These are phyloP conservation scores for Copsychus sechellarum DNA, from an alignment of 2,113 vertebrate species.

Conservation along the genomic window DNA sequence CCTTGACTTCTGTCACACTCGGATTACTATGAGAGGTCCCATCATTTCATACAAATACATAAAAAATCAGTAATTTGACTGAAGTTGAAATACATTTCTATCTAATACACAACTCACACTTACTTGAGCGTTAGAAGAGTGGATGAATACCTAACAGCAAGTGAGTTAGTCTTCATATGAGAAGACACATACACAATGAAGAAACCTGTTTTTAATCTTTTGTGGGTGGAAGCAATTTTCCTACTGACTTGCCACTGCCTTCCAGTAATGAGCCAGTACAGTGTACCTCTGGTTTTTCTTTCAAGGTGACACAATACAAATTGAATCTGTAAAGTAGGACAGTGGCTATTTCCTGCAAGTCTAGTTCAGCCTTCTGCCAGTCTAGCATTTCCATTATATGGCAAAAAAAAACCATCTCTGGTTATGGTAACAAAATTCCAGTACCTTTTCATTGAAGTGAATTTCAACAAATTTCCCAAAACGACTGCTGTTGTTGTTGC, in stretches of 20 bases:
- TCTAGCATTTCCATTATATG: background rate
- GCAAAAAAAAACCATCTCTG: background rate
- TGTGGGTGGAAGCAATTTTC: background rate
- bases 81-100: background rate
- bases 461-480: slow-evolving; percentile 99
- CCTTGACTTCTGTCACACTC: background rate
- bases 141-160: background rate
- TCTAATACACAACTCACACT: background rate
- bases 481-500: slow-evolving; percentile 98
- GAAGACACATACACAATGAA: background rate
- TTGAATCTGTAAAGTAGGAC: background rate
- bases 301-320: background rate
- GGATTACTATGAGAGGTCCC: background rate
- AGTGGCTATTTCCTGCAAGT: background rate
- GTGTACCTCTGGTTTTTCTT: background rate
- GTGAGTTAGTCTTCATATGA: background rate
- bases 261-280: background rate
- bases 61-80: background rate
- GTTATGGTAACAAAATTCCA: background rate
- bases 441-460: slow-evolving; percentile 96
- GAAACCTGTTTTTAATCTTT: background rate
- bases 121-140: background rate
- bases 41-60: background rate
- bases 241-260: background rate
- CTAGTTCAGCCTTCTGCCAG: background rate